Base-by-base conservation (phyloP, 2,797 vertebrate genomes). In the Eremophila alpestris region DNA sequence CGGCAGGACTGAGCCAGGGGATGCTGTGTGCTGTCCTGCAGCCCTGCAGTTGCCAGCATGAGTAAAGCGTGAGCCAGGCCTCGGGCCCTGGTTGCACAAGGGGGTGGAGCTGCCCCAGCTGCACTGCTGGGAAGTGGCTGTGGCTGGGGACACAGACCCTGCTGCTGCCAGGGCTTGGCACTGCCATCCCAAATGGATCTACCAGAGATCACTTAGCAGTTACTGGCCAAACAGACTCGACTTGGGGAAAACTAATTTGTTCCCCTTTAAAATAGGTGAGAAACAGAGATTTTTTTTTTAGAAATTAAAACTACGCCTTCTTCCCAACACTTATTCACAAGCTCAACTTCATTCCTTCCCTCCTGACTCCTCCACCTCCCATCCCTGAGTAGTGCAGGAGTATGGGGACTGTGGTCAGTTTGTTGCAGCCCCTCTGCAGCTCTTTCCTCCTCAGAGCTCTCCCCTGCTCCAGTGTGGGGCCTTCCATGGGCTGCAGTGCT, bases 391-490 rank as follows among this genome's bases (percentile, higher is more conserved):
- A 1, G 17, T 2, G 4, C 46, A 58, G 55, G 38, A 13, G 22
- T 5, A 10, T 29, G 20, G 11, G 24, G n/a, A 24, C 14, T 68
- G 17, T n/a, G 54, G 34, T 74, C 63, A 49, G 24, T 54, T 82
- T 7, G 0, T 46, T 24, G 19, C 43, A 63, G 9, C 11, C 58
- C 13, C 30, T 65, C 10, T 46, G 22, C 48, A 2, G 1, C 40
- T 83, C 12, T 27, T 82, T 79, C 10, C 4, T 70, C 29, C 46
- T 89, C 45, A 22, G 12, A 20, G 24, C 24, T 75, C 80, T 88
- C 8, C 6, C 22, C 34, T 76, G 13, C 63, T 90, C 45, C 48
- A 51, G 12, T 8, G 0, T 52, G 67, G 41, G 17, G 16, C 18
- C 26, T 71, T 78, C 54, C 15, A 3, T 27, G 23, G 74, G 19